phyloP scores from a whole-genome alignment of 30 jellyfish, hydroid and myxozoan genomes.

The Catostylus mosaicus region DNA sequence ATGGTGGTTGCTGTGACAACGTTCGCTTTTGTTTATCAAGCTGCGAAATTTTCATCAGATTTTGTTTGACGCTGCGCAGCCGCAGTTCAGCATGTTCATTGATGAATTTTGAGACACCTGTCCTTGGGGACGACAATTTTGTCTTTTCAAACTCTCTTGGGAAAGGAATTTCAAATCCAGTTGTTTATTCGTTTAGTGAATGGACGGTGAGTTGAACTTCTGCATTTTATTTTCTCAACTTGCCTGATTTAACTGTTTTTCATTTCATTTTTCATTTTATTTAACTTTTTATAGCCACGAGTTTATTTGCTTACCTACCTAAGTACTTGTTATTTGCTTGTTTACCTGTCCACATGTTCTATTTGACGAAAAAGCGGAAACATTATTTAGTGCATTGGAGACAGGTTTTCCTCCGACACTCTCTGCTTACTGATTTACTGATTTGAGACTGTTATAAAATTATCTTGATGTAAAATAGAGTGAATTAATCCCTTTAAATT shows the following conservation, averaged over 20 bases:
- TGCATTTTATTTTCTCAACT: not conserved
- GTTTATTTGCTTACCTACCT: no score
- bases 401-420: no score
- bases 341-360: no score
- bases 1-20: constrained; percentile 46
- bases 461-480: no score
- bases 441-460: no score
- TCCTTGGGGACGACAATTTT: constrained; percentile 39
- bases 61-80: constrained; percentile 42
- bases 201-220: constrained; percentile 62
- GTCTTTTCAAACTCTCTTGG: constrained; percentile 48
- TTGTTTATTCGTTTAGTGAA: constrained; percentile 13
- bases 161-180: constrained; percentile 33
- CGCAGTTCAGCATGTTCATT: constrained; percentile 25
- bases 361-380: no score
- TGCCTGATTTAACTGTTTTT: not conserved
- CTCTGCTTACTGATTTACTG: no score
- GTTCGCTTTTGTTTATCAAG: not conserved
- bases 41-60: constrained; percentile 35
- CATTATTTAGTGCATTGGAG: no score
- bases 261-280: no score
- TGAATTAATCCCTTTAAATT: no score
- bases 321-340: no score
- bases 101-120: constrained; percentile 40
- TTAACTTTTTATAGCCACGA: not conserved